Percentiles rank a stretch among this genome's conserved stretches.
Evolutionary conservation across 2,888 invertebrate species (phyloP).

Genomic region (Pollenia amentaria): DNA sequence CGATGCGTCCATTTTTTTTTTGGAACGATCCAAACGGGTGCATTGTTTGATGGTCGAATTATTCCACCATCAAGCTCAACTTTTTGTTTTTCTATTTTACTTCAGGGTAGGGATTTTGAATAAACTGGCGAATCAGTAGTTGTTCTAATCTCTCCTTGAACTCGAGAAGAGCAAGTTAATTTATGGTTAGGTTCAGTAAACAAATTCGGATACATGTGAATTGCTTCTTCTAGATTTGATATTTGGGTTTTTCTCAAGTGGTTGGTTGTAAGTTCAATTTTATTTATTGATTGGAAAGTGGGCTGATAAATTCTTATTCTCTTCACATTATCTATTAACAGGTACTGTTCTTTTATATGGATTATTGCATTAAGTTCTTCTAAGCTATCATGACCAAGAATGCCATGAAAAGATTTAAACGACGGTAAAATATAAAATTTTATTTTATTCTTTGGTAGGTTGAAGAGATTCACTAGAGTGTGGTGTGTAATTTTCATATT

Average conservation of each 20-base stretch:
- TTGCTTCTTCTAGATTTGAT: not conserved
- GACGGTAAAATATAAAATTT: conserved; percentile 35
- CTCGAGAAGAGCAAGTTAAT: conserved; percentile 9
- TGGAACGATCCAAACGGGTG: too few species aligned
- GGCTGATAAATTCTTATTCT: conserved; percentile 43
- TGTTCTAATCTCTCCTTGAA: conserved; percentile 26
- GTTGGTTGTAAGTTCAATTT: conserved; percentile 35
- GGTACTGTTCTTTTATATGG: conserved; percentile 31
- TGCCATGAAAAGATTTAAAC: conserved; percentile 27
- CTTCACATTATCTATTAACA: conserved; percentile 23
- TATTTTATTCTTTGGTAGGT: conserved; percentile 23
- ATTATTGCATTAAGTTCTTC: conserved; percentile 27
- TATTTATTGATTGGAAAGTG: conserved; percentile 31
- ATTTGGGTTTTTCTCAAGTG: conserved; percentile 30
- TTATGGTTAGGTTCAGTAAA: conserved; percentile 23
- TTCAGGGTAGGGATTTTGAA: conserved; percentile 2
- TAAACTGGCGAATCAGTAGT: conserved; percentile 9
- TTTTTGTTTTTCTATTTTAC: conserved; percentile 37
- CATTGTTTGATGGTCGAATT: not conserved
- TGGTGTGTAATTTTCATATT: conserved; percentile 43
- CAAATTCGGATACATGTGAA: conserved; percentile 5
- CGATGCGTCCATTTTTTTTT: too few species aligned
- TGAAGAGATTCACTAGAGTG: conserved; percentile 16
- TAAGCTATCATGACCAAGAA: conserved; percentile 32
- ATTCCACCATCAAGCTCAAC: not conserved